Conservation (phyloP, 1,140 invertebrate genomes). For the Macrobrachium rosenbergii region DNA sequence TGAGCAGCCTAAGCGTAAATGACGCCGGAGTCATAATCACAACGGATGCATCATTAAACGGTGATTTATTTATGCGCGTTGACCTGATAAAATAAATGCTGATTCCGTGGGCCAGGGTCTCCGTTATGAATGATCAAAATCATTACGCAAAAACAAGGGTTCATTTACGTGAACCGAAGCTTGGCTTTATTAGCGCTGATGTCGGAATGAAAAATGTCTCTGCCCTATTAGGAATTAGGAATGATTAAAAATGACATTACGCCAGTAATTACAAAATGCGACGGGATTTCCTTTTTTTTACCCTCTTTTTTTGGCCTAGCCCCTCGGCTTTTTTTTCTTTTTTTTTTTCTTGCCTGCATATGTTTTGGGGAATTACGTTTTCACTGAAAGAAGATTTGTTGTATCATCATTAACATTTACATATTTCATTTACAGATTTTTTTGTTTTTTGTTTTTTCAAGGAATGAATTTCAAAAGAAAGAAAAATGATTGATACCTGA, state of each 20-base stretch:
- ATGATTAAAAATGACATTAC: slow-evolving; percentile 5
- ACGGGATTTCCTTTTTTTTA: not conserved
- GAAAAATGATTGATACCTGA: too few relatives aligned
- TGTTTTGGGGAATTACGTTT: not conserved
- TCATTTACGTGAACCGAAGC: not conserved
- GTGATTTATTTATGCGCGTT: slow-evolving; percentile 13
- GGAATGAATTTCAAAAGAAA: too few relatives aligned
- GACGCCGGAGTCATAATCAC: not conserved
- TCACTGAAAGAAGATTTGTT: too few relatives aligned
- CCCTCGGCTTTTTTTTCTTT: not conserved
- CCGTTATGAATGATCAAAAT: slow-evolving; percentile 15
- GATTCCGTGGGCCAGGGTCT: not conserved
- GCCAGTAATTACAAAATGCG: not conserved
- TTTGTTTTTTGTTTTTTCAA: too few relatives aligned
- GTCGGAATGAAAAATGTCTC: slow-evolving; percentile 30
- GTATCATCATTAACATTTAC: too few relatives aligned
- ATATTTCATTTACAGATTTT: too few relatives aligned
- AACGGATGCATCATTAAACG: slow-evolving; percentile 2
- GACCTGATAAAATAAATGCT: slow-evolving; percentile 26
- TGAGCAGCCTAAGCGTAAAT: too few relatives aligned
- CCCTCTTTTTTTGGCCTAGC: not conserved
- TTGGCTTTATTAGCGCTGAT: slow-evolving; percentile 29
- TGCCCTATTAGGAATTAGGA: not conserved
- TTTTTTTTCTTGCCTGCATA: not conserved
- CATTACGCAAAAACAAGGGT: slow-evolving; percentile 6